Evolutionary conservation across 2,888 invertebrate species (phyloP).

Genomic region (Eudasyphora cyanicolor): DNA sequence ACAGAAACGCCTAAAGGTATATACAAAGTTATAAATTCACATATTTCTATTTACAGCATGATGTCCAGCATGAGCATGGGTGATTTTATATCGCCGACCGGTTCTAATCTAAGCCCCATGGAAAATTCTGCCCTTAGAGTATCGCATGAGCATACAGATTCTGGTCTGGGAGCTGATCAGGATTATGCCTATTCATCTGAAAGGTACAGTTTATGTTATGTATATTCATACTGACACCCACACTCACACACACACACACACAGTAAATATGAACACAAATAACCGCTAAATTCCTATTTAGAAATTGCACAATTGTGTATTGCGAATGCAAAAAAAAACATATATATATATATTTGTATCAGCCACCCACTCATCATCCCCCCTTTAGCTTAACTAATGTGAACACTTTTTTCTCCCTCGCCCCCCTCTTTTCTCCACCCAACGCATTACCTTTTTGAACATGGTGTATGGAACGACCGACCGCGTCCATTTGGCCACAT

Average conservation of each 20-base stretch:
- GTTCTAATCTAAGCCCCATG: constrained; percentile 78
- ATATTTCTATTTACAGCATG: constrained; percentile 73
- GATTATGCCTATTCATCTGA: constrained; percentile 87
- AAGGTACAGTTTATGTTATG: constrained; percentile 80
- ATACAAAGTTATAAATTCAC: background rate
- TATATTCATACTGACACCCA: background rate
- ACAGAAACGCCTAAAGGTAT: no score
- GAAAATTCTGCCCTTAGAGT: constrained; percentile 81
- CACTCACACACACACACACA: background rate
- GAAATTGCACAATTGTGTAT: background rate
- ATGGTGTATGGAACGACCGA: background rate
- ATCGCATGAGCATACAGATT: constrained; percentile 89
- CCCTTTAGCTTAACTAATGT: background rate
- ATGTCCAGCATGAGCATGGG: constrained; percentile 81
- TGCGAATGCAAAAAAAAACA: background rate
- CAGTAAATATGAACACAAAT: background rate
- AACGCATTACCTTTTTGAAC: background rate
- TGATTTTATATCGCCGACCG: constrained; percentile 79
- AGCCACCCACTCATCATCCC: constrained; percentile 1
- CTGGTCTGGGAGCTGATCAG: constrained; percentile 88
- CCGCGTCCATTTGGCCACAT: background rate
- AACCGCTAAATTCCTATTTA: background rate
- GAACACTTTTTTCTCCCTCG: background rate
- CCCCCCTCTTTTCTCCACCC: background rate
- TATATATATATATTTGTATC: constrained; percentile 17